phyloP scores from a whole-genome alignment of 2,113 vertebrate species.

The Anoura caudifer region DNA sequence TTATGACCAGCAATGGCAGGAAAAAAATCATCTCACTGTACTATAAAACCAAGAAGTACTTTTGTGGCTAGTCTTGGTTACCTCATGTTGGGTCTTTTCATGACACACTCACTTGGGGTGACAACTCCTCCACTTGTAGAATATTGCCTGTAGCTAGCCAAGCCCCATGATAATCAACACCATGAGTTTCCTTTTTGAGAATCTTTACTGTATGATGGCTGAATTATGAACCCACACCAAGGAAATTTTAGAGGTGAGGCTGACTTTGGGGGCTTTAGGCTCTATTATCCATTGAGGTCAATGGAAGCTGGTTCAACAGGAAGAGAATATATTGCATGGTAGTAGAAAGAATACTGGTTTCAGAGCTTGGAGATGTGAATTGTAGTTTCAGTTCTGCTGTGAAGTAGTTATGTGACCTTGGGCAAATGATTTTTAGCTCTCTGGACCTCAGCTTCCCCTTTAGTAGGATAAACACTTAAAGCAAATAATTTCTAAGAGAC shows the following conservation, averaged over 20 bases:
- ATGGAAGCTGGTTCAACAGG: background rate
- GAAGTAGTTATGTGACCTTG: constrained; percentile 13
- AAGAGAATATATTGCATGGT: background rate
- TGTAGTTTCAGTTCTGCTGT: constrained; percentile 36
- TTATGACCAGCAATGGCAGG: background rate
- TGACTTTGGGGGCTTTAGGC: background rate
- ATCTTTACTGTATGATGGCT: background rate
- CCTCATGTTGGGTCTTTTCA: background rate
- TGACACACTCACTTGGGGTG: too few relatives aligned
- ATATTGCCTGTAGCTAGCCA: background rate
- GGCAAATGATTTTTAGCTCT: background rate
- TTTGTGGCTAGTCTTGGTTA: background rate
- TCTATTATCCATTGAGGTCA: background rate
- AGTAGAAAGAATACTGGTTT: background rate
- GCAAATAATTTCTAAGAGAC: background rate
- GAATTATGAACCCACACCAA: background rate
- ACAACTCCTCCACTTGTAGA: background rate
- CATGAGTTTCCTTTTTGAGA: background rate
- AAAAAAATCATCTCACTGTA: background rate
- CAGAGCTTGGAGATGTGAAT: background rate
- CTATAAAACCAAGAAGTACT: background rate
- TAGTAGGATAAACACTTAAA: constrained; percentile 27
- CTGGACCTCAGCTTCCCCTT: constrained; percentile 51
- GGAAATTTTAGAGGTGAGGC: background rate
- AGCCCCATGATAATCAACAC: background rate